Base-by-base conservation (phyloP, 1,140 invertebrate genomes). In the Drosophila willistoni region DNA sequence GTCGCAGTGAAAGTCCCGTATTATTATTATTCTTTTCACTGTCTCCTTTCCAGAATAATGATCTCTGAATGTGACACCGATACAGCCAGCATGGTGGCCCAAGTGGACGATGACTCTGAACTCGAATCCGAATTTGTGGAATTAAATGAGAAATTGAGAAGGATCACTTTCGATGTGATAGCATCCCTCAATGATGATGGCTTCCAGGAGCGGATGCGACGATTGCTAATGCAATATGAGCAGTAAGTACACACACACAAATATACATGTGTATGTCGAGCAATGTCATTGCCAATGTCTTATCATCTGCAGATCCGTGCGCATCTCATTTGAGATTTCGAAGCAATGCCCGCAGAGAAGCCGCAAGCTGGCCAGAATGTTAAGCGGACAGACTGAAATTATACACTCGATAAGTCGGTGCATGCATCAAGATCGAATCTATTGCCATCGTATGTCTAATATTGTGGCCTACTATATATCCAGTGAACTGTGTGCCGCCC, bases 401-500 rank as follows among this genome's bases (percentile, higher is more conserved):
- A 73, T 86, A 9, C 69, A 87, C 61, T 77, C 14, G 41, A 71
- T 82, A 33, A 54, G 13, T 7, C 42, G 56, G 66, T 13, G 59
- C 60, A n/a, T 65, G 7, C 62, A 70, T 29, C 34, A 61, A 51
- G 61, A 41, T 4, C 29, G 47, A 1, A 17, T 9, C 33, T 78
- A 71, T 19, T 71, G 79, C 3, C 83, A 90, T 19, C 83, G 86
- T 7, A 74, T 90, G 59, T 83, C 79, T 59, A 68, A 76, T n/a
- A 82, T 90, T 25, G 71, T 90, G 13, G 87, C 82, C 51, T 81
- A 65, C 19, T 90, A 82, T 47, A 90, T 90, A 64, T 81, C 79
- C 34, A 90, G 86, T 62, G 86, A 90, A 36, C 51, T 90, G 14
- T 83, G 86, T 10, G 64, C 77, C 22, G 79, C 82, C 19, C 77